Base-by-base conservation (phyloP, 2,797 vertebrate species). In the Forpus xanthops region DNA sequence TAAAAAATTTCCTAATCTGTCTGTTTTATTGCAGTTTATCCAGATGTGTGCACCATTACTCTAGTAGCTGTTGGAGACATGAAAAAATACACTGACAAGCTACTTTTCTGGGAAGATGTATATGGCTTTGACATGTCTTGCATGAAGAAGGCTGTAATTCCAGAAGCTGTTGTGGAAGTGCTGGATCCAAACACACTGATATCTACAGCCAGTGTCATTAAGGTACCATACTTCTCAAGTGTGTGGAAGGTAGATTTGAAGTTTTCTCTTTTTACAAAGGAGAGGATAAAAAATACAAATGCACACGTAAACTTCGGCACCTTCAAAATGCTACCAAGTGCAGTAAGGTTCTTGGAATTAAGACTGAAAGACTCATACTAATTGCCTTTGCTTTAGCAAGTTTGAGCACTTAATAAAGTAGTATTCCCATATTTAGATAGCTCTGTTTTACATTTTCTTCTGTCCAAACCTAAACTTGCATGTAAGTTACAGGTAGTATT, bases 111-210 rank as follows among this genome's bases (percentile, higher is more conserved):
- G 99, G 98, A 99, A 6, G 96, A 99, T 11, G 99, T 99, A 0
- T 99, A 99, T 21, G 99, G 99, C 77, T 99, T 99, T 96, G 98
- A 98, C 94, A 99, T 99, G 99, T 97, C 98, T 10, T 99, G 99
- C 93, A 99, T 99, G 99, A 99, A 99, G 98, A 98, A 98, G 83
- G 98, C 97, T 8, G 99, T 99, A 87, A 94, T 99, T 87, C 98
- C 98, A 11, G 99, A 99, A 96, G 98, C 99, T 14, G 70, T 98
- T 50, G 99, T 99, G 82, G 98, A 99, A 87, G 94, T 98, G 85
- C 78, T 99, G 80, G 98, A 98, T 30, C 97, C 98, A 8, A 98
- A 98, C 68, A 98, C 98, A 0, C 91, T 99, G 44, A 97, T 99
- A 91, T 99, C 99, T 74, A 97, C 99, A 23, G 96, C 98, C n/a